Conservation (phyloP, 2,113 vertebrate genomes). For the Arothron firmamentum region DNA sequence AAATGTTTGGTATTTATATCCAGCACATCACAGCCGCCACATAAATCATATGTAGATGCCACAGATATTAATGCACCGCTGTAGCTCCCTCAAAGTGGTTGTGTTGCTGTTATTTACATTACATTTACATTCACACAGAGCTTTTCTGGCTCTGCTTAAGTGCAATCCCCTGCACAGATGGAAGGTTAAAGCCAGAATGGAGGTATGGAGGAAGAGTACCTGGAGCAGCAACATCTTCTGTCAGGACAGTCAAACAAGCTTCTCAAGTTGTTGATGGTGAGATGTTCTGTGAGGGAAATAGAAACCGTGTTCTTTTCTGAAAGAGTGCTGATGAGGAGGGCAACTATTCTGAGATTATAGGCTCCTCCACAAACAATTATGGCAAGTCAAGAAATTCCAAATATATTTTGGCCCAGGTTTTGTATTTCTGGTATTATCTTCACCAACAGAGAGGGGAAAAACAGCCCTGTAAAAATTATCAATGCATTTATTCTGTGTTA, state of each 20-base stretch:
- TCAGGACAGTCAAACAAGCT: no score
- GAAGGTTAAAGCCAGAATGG: no score
- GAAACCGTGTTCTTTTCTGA: slow-evolving; percentile 8
- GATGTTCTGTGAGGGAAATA: slow-evolving; percentile 1
- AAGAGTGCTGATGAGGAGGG: background rate
- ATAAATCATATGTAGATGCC: background rate
- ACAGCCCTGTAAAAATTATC: no score
- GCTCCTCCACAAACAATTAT: slow-evolving; percentile 6
- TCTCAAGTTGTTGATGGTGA: background rate
- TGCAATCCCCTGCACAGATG: background rate
- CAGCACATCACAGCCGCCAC: background rate
- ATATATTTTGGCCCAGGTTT: no score
- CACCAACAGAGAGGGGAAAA: no score
- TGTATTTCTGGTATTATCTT: no score
- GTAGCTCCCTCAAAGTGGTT: slow-evolving; percentile 5
- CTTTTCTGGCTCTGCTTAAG: no score
- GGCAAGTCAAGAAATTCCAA: no score
- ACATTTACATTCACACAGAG: no score
- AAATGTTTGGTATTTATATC: slow-evolving; percentile 2
- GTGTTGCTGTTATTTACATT: background rate
- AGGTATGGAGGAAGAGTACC: background rate
- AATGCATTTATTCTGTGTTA: no score
- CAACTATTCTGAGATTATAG: slow-evolving; percentile 31
- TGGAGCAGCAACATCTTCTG: background rate
- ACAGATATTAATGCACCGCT: slow-evolving; percentile 2